Base-by-base conservation (phyloP, 2,797 vertebrate genomes). In the Sphaeramia orbicularis region DNA sequence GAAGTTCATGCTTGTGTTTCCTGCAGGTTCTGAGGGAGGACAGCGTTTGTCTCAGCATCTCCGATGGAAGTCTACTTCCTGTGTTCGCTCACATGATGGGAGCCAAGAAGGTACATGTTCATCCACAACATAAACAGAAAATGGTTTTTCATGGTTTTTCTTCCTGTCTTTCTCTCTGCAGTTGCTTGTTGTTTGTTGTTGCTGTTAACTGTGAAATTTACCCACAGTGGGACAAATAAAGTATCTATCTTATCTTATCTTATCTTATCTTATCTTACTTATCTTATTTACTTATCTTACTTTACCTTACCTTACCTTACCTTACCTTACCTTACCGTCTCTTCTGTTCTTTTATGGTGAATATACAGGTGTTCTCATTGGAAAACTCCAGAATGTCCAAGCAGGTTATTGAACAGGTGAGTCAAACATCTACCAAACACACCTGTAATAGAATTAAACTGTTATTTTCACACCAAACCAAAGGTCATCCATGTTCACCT, bases 41-140 rank as follows among this genome's bases (percentile, higher is more conserved):
- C 75, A 93, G 94, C 0, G 71, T 97, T 74, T 98, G 97, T 85
- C 91, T 99, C 1, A 91, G 94, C 2, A 68, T 99, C 84, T 97
- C 97, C 1, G 98, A 99, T 6, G 96, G 96, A 49, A 98, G 97
- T 79, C 93, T 98, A 52, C 95, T 99, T 19, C 95, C 97, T 10
- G 32, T 94, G 4, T 90, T 98, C 76, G 95, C 95, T 76, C 91
- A 94, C 66, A 88, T 91, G 71, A 92, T 97, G 0, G 96, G 97
- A 65, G 95, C 95, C 50, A 89, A 93, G 77, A 95, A 97, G 96
- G 98, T 99, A 48, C 10, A 5, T 13, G 18, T 45, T 11, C 0
- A 18, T 11, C 13, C 40, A 41, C n/a, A 32, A 32, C 3, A 24
- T 4, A 24, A 24, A 24, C 21, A 24, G 2, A 2, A 24, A 2